phyloP scores from a whole-genome alignment of 2,113 vertebrate species.

The Heterocephalus glaber region DNA sequence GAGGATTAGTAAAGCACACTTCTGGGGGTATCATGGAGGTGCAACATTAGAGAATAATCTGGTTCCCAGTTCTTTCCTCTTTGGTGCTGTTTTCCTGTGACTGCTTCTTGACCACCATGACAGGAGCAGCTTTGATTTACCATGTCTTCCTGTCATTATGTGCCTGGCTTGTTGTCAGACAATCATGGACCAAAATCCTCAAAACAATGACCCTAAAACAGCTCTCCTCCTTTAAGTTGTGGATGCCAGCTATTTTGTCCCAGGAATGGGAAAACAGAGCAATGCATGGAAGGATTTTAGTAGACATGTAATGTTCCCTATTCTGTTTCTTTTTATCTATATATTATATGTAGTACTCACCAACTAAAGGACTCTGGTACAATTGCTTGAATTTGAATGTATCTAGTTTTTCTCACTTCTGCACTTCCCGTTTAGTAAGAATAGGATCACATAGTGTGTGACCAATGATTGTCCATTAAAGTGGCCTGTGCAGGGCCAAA shows the following conservation, averaged over 20 bases:
- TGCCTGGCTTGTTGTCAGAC: background rate
- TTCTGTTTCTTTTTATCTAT: background rate
- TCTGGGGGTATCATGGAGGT: background rate
- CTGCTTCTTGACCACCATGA: background rate
- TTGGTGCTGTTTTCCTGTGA: background rate
- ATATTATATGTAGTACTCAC: background rate
- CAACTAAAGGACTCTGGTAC: background rate
- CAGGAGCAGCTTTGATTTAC: background rate
- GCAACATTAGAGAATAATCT: background rate
- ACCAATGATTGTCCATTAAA: rapidly evolving
- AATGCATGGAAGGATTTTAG: background rate
- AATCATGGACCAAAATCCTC: background rate
- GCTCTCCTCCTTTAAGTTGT: background rate
- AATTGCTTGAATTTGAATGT: background rate
- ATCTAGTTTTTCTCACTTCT: background rate
- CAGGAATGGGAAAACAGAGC: background rate
- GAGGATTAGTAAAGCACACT: background rate
- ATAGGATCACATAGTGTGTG: background rate
- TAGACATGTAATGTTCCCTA: background rate
- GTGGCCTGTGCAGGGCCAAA: no score
- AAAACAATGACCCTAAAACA: background rate
- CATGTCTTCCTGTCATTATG: background rate
- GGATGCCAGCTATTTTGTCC: background rate
- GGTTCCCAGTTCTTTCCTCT: background rate
- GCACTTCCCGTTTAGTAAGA: background rate